Conservation (phyloP, 2,888 invertebrate species). For the Erynnis tages region DNA sequence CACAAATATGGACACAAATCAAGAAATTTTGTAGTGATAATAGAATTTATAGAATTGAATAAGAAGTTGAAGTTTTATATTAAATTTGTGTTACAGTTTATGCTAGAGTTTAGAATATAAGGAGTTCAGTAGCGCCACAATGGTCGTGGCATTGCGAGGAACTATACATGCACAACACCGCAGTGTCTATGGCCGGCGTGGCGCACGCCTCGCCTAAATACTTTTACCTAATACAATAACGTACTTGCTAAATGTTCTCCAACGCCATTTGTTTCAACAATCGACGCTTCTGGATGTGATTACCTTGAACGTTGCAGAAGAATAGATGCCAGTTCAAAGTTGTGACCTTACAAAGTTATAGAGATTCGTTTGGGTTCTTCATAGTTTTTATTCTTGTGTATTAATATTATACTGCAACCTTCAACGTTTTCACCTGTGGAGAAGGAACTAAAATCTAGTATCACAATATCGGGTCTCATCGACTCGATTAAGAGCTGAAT, state of each 20-base stretch:
- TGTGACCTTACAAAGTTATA: conserved; percentile 50
- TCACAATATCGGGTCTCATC: conserved; percentile 78
- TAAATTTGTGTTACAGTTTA: conserved; percentile 74
- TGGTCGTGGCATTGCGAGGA: conserved; percentile 76
- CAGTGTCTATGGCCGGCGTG: conserved; percentile 71
- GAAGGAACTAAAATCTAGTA: conserved; percentile 81
- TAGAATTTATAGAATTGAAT: conserved; percentile 58
- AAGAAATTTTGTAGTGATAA: conserved; percentile 62
- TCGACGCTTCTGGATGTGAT: conserved; percentile 48
- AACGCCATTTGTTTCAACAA: conserved; percentile 67
- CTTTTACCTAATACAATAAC: conserved; percentile 60
- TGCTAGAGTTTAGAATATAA: conserved; percentile 79
- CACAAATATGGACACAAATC: conserved; percentile 67
- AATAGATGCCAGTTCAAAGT: conserved; percentile 31
- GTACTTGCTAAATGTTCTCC: conserved; percentile 74
- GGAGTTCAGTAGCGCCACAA: conserved; percentile 76
- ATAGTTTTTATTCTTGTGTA: conserved; percentile 5
- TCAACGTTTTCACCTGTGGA: conserved; percentile 62
- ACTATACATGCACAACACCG: conserved; percentile 80
- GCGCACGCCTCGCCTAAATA: conserved; percentile 67
- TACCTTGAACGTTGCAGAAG: conserved; percentile 54
- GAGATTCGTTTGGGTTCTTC: conserved; percentile 49
- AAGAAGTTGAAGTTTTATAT: conserved; percentile 63
- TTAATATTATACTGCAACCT: conserved; percentile 36
- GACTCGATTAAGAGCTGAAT: conserved; percentile 58